Evolutionary conservation across 2,888 invertebrate genomes (phyloP), one percentile per base, ranked within the genome.

Genomic region (Azorinus chamasolen): DNA sequence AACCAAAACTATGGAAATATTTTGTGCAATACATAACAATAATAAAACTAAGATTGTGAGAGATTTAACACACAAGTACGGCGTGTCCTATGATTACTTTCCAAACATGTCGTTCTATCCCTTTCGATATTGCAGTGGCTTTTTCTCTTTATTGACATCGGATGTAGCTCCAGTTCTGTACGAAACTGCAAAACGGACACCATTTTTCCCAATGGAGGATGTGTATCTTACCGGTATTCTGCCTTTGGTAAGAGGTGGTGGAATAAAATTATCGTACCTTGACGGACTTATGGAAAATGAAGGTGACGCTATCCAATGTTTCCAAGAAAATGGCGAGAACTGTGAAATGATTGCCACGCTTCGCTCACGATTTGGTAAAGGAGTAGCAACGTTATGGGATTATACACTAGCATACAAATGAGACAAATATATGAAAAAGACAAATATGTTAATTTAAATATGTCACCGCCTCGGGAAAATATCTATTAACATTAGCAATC

Each of bases 221-320:
- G n/a, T n/a, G n/a, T 86, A 91, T 63, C 70, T 91, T n/a, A 91
- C 88, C 43, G 92, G 92, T 10, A 63, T 92, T 20, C 79, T 92
- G 20, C 87, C 89, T n/a, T n/a, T n/a, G n/a, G n/a, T n/a, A n/a
- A n/a, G n/a, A n/a, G n/a, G n/a, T n/a, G n/a, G n/a, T n/a, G n/a
- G n/a, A n/a, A n/a, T n/a, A n/a, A n/a, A n/a, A n/a, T n/a, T n/a
- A n/a, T n/a, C n/a, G n/a, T n/a, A n/a, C n/a, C n/a, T n/a, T n/a
- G n/a, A n/a, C n/a, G n/a, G n/a, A n/a, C 97, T 98, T 72, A 97
- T 97, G 5, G 94, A 98, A 58, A 97, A 97, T 53, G 70, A 81
- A 57, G 79, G 80, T 12, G 43, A 55, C 2, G 86, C 87, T 1
- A 46, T 84, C 1, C 32, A 79, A n/a, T 87, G 86, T 70, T 89